Percentiles rank a stretch among this genome's conserved stretches.
phyloP scores from a whole-genome alignment of 2,113 vertebrate species.

The Trematocara variabile region DNA sequence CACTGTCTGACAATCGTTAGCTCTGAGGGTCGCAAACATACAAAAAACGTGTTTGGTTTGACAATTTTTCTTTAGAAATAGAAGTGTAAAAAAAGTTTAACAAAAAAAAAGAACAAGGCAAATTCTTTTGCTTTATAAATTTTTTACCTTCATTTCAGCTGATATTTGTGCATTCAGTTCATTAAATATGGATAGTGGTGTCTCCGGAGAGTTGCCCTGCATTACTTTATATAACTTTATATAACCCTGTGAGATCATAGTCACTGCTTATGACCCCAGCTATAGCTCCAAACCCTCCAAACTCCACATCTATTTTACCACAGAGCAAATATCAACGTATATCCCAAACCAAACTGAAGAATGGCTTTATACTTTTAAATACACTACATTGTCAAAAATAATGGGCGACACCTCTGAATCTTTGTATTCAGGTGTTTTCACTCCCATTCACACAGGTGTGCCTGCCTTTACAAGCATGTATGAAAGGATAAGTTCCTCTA shows the following conservation, averaged over 20 bases:
- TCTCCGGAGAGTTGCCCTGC: not conserved
- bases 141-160: not conserved
- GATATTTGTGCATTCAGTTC: not conserved
- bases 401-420: not conserved
- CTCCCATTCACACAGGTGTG: not conserved
- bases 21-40: not conserved
- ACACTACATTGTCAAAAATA: not conserved
- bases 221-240: not conserved
- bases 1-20: constrained; percentile 2
- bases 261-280: rapidly evolving
- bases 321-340: not conserved
- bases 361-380: not conserved
- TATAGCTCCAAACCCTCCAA: not conserved
- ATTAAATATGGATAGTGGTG: not conserved
- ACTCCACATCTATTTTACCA: not conserved
- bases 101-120: not conserved
- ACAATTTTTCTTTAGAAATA: not conserved
- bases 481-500: not conserved
- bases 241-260: not conserved
- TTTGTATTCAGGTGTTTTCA: not conserved
- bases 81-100: not conserved
- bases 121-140: rapidly evolving
- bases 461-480: not conserved
- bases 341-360: not conserved
- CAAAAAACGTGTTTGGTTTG: not conserved